These are phyloP conservation scores for Laticauda colubrina DNA, from an alignment of 2,113 vertebrate species.

Conservation along the genomic window DNA sequence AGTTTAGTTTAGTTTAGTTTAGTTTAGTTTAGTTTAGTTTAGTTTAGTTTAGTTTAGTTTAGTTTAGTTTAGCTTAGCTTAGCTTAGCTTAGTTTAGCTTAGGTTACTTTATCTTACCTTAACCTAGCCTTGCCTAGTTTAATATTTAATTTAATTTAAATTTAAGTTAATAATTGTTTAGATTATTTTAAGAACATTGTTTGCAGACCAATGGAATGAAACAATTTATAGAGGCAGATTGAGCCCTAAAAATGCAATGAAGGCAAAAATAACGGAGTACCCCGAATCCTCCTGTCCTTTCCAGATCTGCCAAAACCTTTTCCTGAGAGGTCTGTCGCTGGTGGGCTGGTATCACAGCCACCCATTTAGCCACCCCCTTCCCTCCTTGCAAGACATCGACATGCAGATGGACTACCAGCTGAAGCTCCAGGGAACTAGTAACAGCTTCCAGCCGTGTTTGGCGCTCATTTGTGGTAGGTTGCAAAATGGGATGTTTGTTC, in stretches of 20 bases:
- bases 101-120: no score
- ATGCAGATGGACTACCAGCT: conserved; percentile 96
- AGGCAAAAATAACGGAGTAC: background rate
- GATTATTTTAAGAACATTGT: background rate
- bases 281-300: background rate
- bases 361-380: conserved; percentile 85
- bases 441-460: conserved; percentile 93
- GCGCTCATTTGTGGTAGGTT: conserved; percentile 89
- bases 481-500: no score
- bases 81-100: no score
- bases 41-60: no score
- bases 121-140: no score
- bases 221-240: background rate
- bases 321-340: conserved; percentile 88
- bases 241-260: background rate
- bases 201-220: background rate
- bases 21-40: no score
- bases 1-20: fast-evolving
- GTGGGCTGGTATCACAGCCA: conserved; percentile 99
- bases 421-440: conserved; percentile 89
- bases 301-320: conserved; percentile 94
- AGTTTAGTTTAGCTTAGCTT: no score
- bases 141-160: no score
- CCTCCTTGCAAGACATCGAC: conserved; percentile 92
- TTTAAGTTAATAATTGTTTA: no score